Conservation (phyloP, 2,797 vertebrate species). For the Sphenodon punctatus region DNA sequence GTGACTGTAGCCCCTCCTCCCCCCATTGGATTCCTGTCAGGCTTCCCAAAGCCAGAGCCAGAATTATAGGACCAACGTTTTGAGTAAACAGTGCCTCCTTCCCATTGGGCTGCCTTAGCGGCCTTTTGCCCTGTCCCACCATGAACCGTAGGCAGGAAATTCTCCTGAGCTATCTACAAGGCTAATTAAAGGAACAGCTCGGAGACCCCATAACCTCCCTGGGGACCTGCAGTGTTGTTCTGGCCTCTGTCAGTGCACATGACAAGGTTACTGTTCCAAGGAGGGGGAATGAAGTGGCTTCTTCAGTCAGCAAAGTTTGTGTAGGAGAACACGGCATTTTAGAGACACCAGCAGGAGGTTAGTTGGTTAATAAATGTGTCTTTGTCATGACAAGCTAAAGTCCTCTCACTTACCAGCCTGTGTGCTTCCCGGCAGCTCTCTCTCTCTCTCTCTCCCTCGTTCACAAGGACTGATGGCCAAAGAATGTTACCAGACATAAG, state of each 20-base stretch:
- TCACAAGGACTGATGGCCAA: conserved; percentile 22
- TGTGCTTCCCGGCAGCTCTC: conserved; percentile 12
- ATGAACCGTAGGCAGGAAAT: conserved; percentile 48
- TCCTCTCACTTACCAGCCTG: background rate
- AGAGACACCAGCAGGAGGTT: background rate
- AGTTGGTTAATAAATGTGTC: conserved; percentile 38
- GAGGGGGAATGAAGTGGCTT: background rate
- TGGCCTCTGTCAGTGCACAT: conserved; percentile 56
- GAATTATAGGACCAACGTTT: background rate
- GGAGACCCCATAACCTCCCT: background rate
- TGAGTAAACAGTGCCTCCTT: conserved; percentile 11
- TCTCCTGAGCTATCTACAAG: background rate
- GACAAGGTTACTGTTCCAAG: conserved; percentile 33
- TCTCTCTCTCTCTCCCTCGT: too few relatives aligned
- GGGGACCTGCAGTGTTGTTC: conserved; percentile 17
- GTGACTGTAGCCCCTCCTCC: background rate
- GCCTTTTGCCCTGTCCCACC: conserved; percentile 38
- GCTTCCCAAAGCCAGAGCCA: rapidly evolving
- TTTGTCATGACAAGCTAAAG: background rate
- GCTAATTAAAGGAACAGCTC: conserved; percentile 56
- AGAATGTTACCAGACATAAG: too few relatives aligned
- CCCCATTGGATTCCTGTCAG: background rate
- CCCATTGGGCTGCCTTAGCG: rapidly evolving
- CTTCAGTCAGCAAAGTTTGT: background rate
- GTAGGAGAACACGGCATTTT: background rate